A percentile compares a stretch with the other conserved stretches of the same genome.
Conservation (phyloP, 1,140 invertebrate species). For the Aphis gossypii region DNA sequence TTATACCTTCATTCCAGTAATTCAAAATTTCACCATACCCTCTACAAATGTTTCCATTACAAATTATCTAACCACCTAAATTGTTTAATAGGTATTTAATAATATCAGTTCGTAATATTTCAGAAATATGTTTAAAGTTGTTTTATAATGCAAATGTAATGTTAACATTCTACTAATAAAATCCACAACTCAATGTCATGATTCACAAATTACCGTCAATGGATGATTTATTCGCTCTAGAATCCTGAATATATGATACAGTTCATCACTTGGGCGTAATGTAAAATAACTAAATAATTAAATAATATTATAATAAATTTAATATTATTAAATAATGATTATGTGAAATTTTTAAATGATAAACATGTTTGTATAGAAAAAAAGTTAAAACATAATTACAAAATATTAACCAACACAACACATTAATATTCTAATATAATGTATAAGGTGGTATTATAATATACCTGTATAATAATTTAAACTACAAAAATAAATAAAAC, state of each 20-base stretch:
- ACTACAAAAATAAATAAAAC: neutral
- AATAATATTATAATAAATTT: no score
- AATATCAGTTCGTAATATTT: neutral
- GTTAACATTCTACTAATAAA: neutral
- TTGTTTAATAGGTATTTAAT: neutral
- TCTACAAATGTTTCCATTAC: neutral
- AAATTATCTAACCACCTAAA: neutral
- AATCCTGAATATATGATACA: neutral
- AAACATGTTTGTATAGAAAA: neutral
- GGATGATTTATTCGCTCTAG: neutral
- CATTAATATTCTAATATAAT: neutral
- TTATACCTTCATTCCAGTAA: neutral
- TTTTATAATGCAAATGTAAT: neutral
- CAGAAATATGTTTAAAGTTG: neutral
- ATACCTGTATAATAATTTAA: neutral
- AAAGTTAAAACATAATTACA: neutral
- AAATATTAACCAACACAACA: neutral
- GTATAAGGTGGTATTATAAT: neutral
- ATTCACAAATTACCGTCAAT: neutral
- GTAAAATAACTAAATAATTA: neutral
- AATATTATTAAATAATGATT: neutral
- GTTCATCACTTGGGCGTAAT: neutral
- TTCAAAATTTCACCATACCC: neutral
- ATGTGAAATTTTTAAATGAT: neutral
- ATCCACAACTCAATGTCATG: neutral